These are phyloP conservation scores for Drosophila ambigua DNA, from an alignment of 1,140 invertebrate species.

Conservation along the genomic window DNA sequence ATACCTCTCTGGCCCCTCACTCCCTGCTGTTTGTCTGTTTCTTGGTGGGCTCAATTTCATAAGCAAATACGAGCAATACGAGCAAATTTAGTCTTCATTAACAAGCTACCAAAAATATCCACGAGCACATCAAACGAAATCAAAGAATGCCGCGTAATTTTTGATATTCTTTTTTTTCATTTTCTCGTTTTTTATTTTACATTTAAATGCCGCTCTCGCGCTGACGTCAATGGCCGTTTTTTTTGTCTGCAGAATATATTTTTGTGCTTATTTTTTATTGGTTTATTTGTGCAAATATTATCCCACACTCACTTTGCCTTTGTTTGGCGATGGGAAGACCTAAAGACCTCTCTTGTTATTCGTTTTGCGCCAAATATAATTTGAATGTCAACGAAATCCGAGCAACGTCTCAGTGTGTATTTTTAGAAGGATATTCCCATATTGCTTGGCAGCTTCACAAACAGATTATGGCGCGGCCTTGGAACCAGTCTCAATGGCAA, in stretches of 20 bases:
- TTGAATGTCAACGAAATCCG: too few species aligned
- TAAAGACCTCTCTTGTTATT: constrained; percentile 9
- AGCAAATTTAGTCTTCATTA: constrained; percentile 49
- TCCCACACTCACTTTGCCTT: neutral
- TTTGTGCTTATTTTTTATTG: constrained; percentile 13
- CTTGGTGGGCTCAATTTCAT: constrained; percentile 28
- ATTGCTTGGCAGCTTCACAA: neutral
- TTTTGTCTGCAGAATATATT: neutral
- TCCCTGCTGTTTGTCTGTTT: too few species aligned
- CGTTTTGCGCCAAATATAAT: constrained; percentile 16
- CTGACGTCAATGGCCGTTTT: constrained; percentile 66
- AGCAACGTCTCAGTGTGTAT: too few species aligned
- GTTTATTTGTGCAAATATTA: constrained; percentile 7
- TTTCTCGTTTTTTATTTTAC: constrained; percentile 43
- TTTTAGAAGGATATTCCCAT: constrained; percentile 19
- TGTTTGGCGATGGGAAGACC: constrained; percentile 26
- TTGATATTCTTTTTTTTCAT: constrained; percentile 37
- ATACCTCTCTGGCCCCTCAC: too few species aligned
- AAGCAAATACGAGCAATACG: constrained; percentile 32
- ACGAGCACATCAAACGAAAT: constrained; percentile 42
- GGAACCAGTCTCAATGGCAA: constrained; percentile 20
- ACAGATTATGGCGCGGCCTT: neutral
- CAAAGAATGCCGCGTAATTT: constrained; percentile 25
- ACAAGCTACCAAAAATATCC: constrained; percentile 42
- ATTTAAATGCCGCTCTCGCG: constrained; percentile 45